Conservation (phyloP, 2,113 vertebrate species). For the Calyptomena viridis region DNA sequence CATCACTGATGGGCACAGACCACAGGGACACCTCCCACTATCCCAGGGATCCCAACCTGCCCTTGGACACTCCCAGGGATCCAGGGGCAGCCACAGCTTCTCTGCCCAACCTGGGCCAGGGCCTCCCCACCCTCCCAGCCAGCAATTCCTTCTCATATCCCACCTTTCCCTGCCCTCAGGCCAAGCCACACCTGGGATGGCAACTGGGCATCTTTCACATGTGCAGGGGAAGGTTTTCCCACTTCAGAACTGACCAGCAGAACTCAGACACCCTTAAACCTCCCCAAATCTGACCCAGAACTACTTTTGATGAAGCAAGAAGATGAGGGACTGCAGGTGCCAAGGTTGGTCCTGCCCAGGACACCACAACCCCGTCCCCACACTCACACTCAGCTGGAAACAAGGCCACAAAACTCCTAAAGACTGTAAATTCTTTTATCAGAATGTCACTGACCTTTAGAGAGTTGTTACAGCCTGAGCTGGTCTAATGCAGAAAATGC, state of each 20-base stretch:
- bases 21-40: not conserved
- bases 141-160: not conserved
- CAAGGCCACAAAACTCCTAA: not conserved
- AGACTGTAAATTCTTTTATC: not conserved
- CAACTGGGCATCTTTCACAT: fast-evolving
- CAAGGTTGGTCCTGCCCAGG: not conserved
- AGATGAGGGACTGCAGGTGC: not conserved
- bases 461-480: not conserved
- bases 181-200: not conserved
- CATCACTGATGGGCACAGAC: fast-evolving
- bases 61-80: not conserved
- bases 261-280: not conserved
- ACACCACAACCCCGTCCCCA: not conserved
- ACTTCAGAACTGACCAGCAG: not conserved
- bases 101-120: not conserved
- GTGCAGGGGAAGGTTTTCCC: not conserved
- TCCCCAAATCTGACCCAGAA: not conserved
- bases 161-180: not conserved
- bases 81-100: not conserved
- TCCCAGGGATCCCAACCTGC: not conserved
- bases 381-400: not conserved
- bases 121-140: not conserved
- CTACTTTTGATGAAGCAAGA: too few species aligned
- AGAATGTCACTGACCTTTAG: not conserved
- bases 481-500: not conserved